These are phyloP conservation scores for Antheraea mylitta DNA, from an alignment of 1,140 invertebrate genomes.

Conservation along the genomic window DNA sequence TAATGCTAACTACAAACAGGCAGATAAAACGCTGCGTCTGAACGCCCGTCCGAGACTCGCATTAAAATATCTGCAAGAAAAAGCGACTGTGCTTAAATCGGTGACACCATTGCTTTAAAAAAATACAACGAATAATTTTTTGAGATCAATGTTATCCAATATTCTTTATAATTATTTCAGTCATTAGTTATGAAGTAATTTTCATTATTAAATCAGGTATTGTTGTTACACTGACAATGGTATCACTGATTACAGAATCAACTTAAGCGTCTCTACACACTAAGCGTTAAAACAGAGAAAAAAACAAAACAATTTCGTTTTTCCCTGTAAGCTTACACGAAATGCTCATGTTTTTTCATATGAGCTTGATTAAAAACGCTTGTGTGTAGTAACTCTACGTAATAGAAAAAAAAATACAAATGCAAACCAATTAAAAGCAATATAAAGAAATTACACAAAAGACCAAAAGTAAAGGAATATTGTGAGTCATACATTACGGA, in stretches of 20 bases:
- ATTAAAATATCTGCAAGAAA: slow-evolving; percentile 26
- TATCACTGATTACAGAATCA: slow-evolving; percentile 38
- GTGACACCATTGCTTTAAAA: background rate
- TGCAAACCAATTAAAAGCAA: background rate
- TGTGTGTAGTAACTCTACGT: slow-evolving; percentile 18
- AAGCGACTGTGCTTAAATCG: slow-evolving; percentile 47
- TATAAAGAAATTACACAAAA: slow-evolving; percentile 11
- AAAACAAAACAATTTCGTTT: too few species aligned
- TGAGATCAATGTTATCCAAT: slow-evolving; percentile 3
- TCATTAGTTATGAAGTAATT: too few species aligned
- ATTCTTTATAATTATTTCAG: background rate
- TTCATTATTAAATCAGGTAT: too few species aligned
- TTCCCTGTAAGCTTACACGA: background rate
- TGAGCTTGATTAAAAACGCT: slow-evolving; percentile 18
- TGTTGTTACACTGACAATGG: background rate
- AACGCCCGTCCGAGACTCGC: slow-evolving; percentile 1
- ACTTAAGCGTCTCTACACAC: slow-evolving; percentile 42
- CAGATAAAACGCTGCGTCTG: background rate
- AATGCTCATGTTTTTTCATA: slow-evolving; percentile 14
- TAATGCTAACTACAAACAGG: background rate
- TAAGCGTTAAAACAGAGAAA: slow-evolving; percentile 21
- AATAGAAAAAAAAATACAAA: slow-evolving; percentile 16
- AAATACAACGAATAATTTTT: background rate
- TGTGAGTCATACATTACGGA: slow-evolving; percentile 37
- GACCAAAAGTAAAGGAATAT: slow-evolving; percentile 14